These are phyloP conservation scores for Notoglanidium macrostoma DNA, from an alignment of 2,797 vertebrate genomes.

Conservation along the genomic window DNA sequence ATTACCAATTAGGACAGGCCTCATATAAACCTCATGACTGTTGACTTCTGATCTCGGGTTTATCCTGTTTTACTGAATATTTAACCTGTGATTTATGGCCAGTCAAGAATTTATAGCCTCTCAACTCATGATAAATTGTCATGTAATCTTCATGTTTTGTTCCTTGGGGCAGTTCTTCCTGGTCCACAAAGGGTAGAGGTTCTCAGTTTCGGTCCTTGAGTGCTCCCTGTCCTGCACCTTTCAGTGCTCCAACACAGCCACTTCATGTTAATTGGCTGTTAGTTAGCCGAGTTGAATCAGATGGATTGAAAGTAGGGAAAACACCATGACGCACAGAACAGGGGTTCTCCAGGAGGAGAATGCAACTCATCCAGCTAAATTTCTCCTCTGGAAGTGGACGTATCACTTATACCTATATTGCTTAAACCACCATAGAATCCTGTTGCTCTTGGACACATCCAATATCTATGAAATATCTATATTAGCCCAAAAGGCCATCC, in stretches of 20 bases:
- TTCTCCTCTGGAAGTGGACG: too few species aligned
- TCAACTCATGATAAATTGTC: background rate
- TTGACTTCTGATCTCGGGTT: background rate
- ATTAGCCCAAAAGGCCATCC: background rate
- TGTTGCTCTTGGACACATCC: background rate
- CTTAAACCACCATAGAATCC: background rate
- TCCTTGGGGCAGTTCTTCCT: background rate
- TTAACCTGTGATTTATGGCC: background rate
- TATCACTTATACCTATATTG: too few species aligned
- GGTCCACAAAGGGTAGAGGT: background rate
- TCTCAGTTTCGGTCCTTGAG: background rate
- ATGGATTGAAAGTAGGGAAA: background rate
- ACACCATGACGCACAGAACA: background rate
- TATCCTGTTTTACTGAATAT: background rate
- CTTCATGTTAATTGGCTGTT: background rate
- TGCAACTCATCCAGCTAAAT: background rate
- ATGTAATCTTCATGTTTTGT: background rate
- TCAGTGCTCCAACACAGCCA: background rate
- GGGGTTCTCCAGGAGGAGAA: background rate
- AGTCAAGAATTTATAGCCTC: background rate
- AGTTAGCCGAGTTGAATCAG: background rate
- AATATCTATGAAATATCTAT: background rate
- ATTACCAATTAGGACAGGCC: too few species aligned
- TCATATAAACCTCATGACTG: too few species aligned
- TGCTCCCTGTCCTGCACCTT: background rate